Conservation (phyloP, 2,797 vertebrate species). For the Picus viridis region DNA sequence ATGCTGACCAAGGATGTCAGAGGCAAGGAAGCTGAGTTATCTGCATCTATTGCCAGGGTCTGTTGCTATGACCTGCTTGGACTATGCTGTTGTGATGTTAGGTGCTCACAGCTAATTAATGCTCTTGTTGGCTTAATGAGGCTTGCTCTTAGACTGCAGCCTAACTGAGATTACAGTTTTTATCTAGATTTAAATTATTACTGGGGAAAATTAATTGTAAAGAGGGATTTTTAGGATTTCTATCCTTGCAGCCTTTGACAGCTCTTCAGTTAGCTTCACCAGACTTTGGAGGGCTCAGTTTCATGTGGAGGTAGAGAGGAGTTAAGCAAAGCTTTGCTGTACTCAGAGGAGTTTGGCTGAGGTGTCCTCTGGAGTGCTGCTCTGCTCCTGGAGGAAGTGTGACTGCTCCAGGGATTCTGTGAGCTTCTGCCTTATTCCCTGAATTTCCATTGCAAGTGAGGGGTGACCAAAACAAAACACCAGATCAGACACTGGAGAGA, state of each 20-base stretch:
- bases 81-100: background rate
- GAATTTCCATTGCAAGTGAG: background rate
- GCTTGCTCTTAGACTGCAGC: background rate
- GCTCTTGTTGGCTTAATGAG: background rate
- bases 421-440: background rate
- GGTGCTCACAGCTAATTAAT: background rate
- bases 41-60: background rate
- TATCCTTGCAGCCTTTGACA: background rate
- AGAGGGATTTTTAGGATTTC: background rate
- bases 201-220: background rate
- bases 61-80: background rate
- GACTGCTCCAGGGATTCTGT: background rate
- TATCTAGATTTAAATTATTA: background rate
- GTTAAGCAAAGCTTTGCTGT: background rate
- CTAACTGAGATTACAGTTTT: background rate
- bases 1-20: background rate
- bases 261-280: background rate
- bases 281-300: background rate
- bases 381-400: slow-evolving; percentile 3
- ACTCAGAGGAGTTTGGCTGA: background rate
- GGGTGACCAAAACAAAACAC: slow-evolving; percentile 6
- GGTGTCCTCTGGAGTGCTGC: background rate
- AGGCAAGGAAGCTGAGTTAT: background rate
- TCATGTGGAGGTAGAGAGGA: background rate
- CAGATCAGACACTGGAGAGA: background rate